Conservation (phyloP, 1,140 invertebrate genomes). For the Nasonia giraulti region DNA sequence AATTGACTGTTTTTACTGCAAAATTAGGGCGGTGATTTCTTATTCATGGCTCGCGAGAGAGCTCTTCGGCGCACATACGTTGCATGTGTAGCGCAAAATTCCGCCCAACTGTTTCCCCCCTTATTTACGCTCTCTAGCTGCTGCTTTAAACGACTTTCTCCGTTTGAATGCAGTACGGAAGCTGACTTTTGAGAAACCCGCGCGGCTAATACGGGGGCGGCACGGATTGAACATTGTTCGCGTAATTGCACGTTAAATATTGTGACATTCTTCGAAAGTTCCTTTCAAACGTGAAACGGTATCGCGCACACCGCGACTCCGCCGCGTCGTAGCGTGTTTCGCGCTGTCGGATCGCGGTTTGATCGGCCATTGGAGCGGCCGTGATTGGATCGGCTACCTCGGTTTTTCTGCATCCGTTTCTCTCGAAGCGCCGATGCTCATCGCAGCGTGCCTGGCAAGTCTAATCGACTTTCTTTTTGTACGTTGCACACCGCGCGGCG, state of each 20-base stretch:
- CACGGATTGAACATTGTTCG: constrained; percentile 1
- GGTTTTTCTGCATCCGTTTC: constrained; percentile 50
- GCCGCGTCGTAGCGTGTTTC: too few species aligned
- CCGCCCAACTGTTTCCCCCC: constrained; percentile 23
- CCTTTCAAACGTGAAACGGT: neutral
- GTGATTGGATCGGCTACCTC: constrained; percentile 31
- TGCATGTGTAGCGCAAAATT: constrained; percentile 14
- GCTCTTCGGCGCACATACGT: neutral
- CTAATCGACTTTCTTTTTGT: constrained; percentile 59
- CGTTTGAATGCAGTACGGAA: neutral
- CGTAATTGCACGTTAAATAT: constrained; percentile 47
- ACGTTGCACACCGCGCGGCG: constrained; percentile 48
- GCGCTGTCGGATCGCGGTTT: constrained; percentile 42
- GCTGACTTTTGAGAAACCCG: constrained; percentile 12
- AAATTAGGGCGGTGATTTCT: constrained; percentile 43
- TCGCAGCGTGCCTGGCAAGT: constrained; percentile 41
- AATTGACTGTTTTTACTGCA: constrained; percentile 35
- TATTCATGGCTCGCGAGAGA: constrained; percentile 24
- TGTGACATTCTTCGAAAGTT: neutral
- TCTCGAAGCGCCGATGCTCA: constrained; percentile 58
- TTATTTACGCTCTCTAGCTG: neutral
- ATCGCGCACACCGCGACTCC: too few species aligned
- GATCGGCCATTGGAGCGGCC: constrained; percentile 66
- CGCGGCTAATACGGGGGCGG: constrained; percentile 7
- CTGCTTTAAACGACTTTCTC: constrained; percentile 25